Evolutionary conservation across 2,113 vertebrate species (phyloP).

Genomic region (Eretmodus cyanostictus): DNA sequence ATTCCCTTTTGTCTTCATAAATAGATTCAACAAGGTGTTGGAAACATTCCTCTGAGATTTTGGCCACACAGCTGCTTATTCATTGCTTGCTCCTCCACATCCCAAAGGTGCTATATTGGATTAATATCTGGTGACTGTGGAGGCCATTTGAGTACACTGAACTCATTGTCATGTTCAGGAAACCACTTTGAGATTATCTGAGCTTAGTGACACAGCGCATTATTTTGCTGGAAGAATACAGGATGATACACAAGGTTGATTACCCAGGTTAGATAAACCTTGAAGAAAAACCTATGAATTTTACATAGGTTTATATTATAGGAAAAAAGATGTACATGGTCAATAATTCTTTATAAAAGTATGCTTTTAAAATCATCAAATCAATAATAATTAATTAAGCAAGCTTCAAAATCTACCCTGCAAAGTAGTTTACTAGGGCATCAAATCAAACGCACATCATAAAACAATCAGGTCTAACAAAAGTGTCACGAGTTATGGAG

Average conservation of each 20-base stretch:
- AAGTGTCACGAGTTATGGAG: background rate
- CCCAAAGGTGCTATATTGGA: background rate
- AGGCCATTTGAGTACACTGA: background rate
- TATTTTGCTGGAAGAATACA: background rate
- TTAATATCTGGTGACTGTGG: background rate
- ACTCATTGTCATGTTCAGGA: background rate
- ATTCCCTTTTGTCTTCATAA: background rate
- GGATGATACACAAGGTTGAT: background rate
- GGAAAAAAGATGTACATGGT: background rate
- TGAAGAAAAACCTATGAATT: background rate
- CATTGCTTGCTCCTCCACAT: background rate
- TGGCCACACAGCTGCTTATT: background rate
- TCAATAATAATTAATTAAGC: background rate
- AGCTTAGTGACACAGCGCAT: background rate
- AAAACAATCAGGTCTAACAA: background rate
- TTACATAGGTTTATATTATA: background rate
- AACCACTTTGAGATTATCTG: background rate
- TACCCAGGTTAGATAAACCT: background rate
- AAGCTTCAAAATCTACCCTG: background rate
- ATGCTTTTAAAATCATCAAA: background rate
- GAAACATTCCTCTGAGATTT: background rate
- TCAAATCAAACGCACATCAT: background rate
- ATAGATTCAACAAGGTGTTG: background rate
- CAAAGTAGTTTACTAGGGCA: background rate
- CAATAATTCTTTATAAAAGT: background rate